Conservation (phyloP, 2,113 vertebrate genomes). For the Poecile atricapillus region DNA sequence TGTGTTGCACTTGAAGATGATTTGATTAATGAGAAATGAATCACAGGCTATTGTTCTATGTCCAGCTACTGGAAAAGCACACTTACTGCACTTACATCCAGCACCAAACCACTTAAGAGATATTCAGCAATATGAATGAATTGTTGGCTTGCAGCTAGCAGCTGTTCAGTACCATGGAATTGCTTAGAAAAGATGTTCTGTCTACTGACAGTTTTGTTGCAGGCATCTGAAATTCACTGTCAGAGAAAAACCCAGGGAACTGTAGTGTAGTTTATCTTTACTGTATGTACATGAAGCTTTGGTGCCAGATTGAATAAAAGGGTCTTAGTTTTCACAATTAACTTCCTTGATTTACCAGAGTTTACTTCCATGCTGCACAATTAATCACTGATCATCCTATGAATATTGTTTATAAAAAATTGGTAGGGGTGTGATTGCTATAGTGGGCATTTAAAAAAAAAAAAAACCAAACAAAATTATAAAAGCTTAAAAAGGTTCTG, state of each 20-base stretch:
- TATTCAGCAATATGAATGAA: neutral
- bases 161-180: neutral
- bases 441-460: neutral
- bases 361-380: neutral
- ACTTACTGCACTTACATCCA: neutral
- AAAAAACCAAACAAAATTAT: neutral
- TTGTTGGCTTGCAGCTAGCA: neutral
- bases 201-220: neutral
- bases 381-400: neutral
- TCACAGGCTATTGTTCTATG: neutral
- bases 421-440: rapidly evolving
- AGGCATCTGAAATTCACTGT: neutral
- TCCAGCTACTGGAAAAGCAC: neutral
- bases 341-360: neutral
- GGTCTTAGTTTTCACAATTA: neutral
- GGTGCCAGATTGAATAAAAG: neutral
- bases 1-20: neutral
- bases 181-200: neutral
- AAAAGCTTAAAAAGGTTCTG: neutral
- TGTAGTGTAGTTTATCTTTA: neutral
- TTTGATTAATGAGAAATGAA: neutral
- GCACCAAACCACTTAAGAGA: neutral
- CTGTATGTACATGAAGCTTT: neutral
- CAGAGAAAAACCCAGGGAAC: neutral
- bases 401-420: neutral